Base-by-base conservation (phyloP, 2,888 invertebrate genomes). In the Prosopocoilus inquinatus region DNA sequence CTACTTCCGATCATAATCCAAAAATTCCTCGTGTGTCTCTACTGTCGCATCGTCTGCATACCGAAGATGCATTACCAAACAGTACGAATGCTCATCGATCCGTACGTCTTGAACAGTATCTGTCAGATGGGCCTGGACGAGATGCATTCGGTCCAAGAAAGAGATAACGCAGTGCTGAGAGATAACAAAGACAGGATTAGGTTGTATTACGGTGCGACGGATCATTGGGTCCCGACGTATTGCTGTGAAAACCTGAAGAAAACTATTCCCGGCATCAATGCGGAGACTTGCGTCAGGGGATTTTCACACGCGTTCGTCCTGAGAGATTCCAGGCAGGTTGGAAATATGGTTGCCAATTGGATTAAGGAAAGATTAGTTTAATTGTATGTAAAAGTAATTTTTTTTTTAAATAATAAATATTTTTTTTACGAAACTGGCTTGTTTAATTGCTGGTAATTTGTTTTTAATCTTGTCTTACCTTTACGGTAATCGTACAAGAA, bases 271-370 rank as follows among this genome's bases (percentile, higher is more conserved):
- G 74, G 81, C 50, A 76, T 85, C 3, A 81, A 87, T 59, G 83
- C 85, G 3, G 74, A 81, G 57, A 68, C 88, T 15, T 87, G 87
- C 70, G 76, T 79, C 11, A 74, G 81, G 45, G 80, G 82, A 15
- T 82, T 83, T 65, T 80, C 82, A 35, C 96, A 96, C 77, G 86
- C 91, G 2, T 96, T 94, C 82, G 91, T 94, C 3, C 72, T 95
- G 36, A 80, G 82, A 44, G 78, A 82, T 36, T 85, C 87, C 2
- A 72, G 77, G 46, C 76, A 77, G 62, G 81, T 90, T 69, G 89
- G 69, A n/a, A 55, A 61, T 52, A 62, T 68, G 52, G 69, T 75
- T n/a, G 67, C 66, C 3, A 62, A 65, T 45, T 74, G 75, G 73
- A 69, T 75, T 15, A 61, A 61, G 34, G n/a, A 9, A 20, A 16